Base-by-base conservation (phyloP, 2,888 invertebrate species). In the Coleophora deauratella region DNA sequence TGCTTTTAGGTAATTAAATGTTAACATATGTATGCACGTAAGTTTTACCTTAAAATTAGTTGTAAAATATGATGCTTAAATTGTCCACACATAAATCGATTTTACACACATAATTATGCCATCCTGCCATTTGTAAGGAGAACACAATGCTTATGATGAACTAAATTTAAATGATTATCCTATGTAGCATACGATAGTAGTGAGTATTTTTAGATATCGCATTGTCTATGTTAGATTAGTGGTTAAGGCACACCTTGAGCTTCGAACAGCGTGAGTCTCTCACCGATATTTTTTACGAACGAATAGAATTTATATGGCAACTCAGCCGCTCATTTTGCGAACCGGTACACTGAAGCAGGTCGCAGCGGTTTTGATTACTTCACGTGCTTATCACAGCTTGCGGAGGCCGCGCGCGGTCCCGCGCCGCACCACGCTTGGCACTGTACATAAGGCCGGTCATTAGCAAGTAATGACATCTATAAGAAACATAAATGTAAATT, bases 191-290 rank as follows among this genome's bases (percentile, higher is more conserved):
- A 82, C 62, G 70, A 65, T 63, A 53, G 81, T 84, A 84, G 82
- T 74, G 63, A 74, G 84, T 84, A 84, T 85, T 84, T 84, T 84
- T 84, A 85, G 84, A 82, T 74, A 81, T 78, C 49, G 80, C 84
- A 78, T 85, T 82, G 79, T 81, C 74, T 82, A 82, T 72, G 81
- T 85, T 82, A 81, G 80, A 66, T 57, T 84, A 84, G 84, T 77
- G 55, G 51, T 65, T 82, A 81, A 82, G 79, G 57, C 63, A 80
- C 79, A 77, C 70, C 66, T 79, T 81, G 85, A 85, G 85, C 85
- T 85, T 84, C 66, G 66, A 71, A 76, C 77, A 67, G 70, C 66
- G 65, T 67, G 58, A 74, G 64, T 80, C 73, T 79, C 66, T 74
- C 80, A 81, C 76, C 59, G 55, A 75, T 74, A 76, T 81, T 82